Evolutionary conservation across 92 coral and sea anemone genomes (phyloP).

Genomic region (Desmophyllum pertusum): DNA sequence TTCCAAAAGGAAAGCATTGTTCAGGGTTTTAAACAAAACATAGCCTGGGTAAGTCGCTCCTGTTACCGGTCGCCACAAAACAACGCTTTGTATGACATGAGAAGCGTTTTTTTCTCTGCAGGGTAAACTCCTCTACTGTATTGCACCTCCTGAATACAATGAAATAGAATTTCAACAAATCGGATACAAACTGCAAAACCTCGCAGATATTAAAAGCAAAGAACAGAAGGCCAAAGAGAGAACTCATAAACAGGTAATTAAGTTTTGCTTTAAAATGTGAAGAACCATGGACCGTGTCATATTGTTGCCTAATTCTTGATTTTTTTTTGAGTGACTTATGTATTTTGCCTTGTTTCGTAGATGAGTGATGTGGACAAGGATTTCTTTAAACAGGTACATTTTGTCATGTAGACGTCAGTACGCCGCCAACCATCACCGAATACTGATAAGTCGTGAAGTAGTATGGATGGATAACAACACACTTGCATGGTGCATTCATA

Average conservation of each 20-base stretch:
- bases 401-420: neutral
- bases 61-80: too few species aligned
- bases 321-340: neutral
- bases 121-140: constrained; percentile 90
- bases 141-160: constrained; percentile 82
- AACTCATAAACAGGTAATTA: constrained; percentile 28
- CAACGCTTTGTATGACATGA: neutral
- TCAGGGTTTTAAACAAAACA: neutral
- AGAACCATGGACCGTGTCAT: too few species aligned
- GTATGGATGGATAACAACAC: too few species aligned
- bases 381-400: constrained; percentile 87
- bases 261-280: neutral
- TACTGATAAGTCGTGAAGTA: neutral
- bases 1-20: too few species aligned
- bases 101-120: constrained; percentile 19
- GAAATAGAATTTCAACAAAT: constrained; percentile 69
- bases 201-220: constrained; percentile 52
- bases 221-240: constrained; percentile 34
- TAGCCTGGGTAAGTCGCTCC: neutral
- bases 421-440: neutral
- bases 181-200: constrained; percentile 61
- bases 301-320: too few species aligned
- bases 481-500: too few species aligned
- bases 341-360: constrained; percentile 30
- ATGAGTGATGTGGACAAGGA: constrained; percentile 69